A percentile compares a stretch with the other conserved stretches of the same genome.
phyloP scores from a whole-genome alignment of 2,113 vertebrate species.

The Prietella phreatophila region DNA sequence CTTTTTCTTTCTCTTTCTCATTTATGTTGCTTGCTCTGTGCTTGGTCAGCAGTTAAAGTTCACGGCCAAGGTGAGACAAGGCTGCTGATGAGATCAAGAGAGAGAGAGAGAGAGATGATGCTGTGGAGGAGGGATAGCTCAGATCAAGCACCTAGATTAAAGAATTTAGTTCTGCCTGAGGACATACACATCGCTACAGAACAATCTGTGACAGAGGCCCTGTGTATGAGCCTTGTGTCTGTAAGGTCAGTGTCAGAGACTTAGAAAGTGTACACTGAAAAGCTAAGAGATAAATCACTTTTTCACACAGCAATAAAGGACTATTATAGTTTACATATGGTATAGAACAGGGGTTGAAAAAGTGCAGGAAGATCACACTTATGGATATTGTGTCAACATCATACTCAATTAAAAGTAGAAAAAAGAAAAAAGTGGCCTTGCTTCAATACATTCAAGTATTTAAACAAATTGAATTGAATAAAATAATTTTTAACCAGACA shows the following conservation, averaged over 20 bases:
- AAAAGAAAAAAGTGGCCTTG: background rate
- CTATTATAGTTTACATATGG: background rate
- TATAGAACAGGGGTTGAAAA: background rate
- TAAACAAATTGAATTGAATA: background rate
- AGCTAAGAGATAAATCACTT: background rate
- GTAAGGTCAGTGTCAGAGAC: constrained; percentile 29
- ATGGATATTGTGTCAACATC: background rate
- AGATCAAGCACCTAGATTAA: constrained; percentile 50
- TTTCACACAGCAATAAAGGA: background rate
- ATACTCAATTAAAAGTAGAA: background rate
- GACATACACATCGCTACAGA: constrained; percentile 43
- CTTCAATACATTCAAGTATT: background rate
- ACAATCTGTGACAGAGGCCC: constrained; percentile 32
- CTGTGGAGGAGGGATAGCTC: constrained; percentile 42
- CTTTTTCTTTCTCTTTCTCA: constrained; percentile 38
- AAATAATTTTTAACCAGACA: background rate
- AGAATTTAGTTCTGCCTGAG: constrained; percentile 49
- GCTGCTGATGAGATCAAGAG: constrained; percentile 35
- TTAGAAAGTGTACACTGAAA: background rate
- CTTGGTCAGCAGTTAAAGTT: constrained; percentile 59
- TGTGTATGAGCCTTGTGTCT: constrained; percentile 22
- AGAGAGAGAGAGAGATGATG: constrained; percentile 43
- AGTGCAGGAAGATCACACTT: background rate
- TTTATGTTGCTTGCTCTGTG: constrained; percentile 40
- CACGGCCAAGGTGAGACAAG: constrained; percentile 57